Conservation (phyloP, 2,113 vertebrate genomes). For the Phrynosoma platyrhinos region DNA sequence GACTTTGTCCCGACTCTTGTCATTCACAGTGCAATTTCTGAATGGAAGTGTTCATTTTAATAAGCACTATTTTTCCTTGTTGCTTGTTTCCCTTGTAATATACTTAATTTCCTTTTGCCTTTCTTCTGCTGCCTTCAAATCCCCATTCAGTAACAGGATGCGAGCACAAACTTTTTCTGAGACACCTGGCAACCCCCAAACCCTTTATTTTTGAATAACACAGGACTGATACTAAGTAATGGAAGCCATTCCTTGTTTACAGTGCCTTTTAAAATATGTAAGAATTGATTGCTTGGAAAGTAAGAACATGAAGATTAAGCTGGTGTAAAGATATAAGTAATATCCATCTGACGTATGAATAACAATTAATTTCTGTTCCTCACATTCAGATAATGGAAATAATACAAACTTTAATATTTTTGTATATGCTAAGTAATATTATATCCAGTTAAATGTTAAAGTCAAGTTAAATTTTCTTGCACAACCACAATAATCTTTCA, state of each 20-base stretch:
- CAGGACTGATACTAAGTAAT: slow-evolving; percentile 9
- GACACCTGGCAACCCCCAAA: neutral
- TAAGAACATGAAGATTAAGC: slow-evolving; percentile 17
- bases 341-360: neutral
- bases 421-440: neutral
- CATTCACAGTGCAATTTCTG: neutral
- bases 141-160: neutral
- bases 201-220: neutral
- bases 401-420: neutral
- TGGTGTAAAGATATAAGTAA: slow-evolving; percentile 3
- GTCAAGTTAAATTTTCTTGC: neutral
- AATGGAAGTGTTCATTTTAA: slow-evolving; percentile 7
- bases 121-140: neutral
- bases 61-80: neutral
- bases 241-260: slow-evolving; percentile 4
- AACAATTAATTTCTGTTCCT: neutral
- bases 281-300: slow-evolving; percentile 24
- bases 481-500: neutral
- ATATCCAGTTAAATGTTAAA: slow-evolving; percentile 29
- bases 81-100: neutral
- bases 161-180: neutral
- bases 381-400: neutral
- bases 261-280: slow-evolving; percentile 31
- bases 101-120: neutral
- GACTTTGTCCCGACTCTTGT: neutral